A percentile compares a stretch with the other conserved stretches of the same genome.
Conservation (phyloP, 2,113 vertebrate genomes). For the Aythya baeri region DNA sequence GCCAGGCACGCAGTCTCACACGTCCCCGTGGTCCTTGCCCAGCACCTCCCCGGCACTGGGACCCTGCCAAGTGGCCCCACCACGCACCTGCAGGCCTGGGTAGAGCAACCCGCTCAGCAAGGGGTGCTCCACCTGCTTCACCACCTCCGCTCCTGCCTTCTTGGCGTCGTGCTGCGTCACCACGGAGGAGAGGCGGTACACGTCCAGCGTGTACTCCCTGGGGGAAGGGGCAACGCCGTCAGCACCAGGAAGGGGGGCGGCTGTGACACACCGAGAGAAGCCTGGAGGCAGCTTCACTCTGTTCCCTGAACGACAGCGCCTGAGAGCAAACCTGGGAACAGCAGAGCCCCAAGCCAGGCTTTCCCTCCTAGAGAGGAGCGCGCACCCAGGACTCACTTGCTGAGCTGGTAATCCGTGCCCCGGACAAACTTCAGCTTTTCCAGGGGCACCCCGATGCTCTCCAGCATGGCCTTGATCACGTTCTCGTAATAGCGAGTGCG, state of each 20-base stretch:
- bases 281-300: not conserved
- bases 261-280: not conserved
- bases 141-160: conserved; percentile 97
- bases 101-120: conserved; percentile 96
- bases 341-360: not conserved
- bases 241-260: fast-evolving
- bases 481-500: conserved; percentile 92
- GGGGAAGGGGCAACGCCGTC: not conserved
- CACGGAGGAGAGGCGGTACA: conserved; percentile 92
- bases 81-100: conserved; percentile 90
- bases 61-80: not conserved
- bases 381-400: conserved; percentile 82
- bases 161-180: conserved; percentile 96
- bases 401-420: conserved; percentile 95
- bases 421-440: conserved; percentile 92
- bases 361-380: not conserved
- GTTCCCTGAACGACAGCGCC: not conserved
- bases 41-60: not conserved
- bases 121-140: conserved; percentile 97
- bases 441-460: conserved; percentile 94
- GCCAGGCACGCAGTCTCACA: not conserved
- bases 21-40: fast-evolving
- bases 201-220: conserved; percentile 95
- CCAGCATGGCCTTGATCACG: conserved; percentile 95
- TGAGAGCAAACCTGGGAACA: too few relatives aligned